Percentiles rank a stretch among this genome's conserved stretches.
Conservation (phyloP, 2,888 invertebrate species). For the Stramonita haemastoma region DNA sequence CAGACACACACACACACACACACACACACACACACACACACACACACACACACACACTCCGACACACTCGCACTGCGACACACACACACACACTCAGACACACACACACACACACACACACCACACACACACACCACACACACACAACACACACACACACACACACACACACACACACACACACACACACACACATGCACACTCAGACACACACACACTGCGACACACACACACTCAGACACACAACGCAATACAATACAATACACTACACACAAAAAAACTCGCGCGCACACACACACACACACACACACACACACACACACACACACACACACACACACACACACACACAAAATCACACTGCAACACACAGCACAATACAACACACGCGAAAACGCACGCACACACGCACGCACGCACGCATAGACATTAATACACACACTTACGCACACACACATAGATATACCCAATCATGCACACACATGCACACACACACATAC, state of each 20-base stretch:
- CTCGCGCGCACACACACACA: background rate
- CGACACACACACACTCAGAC: background rate
- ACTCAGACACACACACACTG: background rate
- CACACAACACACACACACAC: background rate
- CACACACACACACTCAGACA: no score
- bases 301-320: background rate
- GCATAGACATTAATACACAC: no score
- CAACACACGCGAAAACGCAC: no score
- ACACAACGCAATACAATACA: no score
- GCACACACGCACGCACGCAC: no score
- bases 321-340: slow-evolving; percentile 2
- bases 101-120: background rate
- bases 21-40: background rate
- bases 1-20: background rate
- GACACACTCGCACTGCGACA: no score
- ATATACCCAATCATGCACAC: no score
- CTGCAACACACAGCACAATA: no score
- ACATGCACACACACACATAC: no score
- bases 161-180: background rate
- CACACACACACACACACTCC: background rate
- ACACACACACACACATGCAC: no score
- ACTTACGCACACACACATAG: no score
- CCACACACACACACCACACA: background rate
- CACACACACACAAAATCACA: background rate
- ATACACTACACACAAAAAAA: no score